A percentile compares a stretch with the other conserved stretches of the same genome.
phyloP scores from a whole-genome alignment of 2,888 invertebrate genomes.

The Diadromus collaris region DNA sequence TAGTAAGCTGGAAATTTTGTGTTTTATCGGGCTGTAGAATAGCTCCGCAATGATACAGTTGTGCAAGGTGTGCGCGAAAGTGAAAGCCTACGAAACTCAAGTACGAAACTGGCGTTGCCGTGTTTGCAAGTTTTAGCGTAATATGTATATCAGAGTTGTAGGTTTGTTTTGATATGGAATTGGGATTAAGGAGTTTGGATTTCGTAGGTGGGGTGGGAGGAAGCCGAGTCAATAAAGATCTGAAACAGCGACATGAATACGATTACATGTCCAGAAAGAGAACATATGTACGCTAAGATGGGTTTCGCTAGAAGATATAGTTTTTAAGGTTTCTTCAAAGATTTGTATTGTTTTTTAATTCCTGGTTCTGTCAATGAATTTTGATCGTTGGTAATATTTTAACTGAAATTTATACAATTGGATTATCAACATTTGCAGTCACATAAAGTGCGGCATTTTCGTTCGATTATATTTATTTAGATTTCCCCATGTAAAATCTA shows the following conservation, averaged over 20 bases:
- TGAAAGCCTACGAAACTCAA: constrained; percentile 59
- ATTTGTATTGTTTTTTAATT: background rate
- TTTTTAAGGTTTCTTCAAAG: background rate
- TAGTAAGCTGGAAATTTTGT: background rate
- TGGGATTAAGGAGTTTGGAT: background rate
- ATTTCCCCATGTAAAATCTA: background rate
- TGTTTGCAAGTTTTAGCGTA: constrained; percentile 45
- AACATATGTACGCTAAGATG: background rate
- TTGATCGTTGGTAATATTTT: background rate
- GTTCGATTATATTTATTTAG: background rate
- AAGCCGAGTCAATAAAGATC: background rate
- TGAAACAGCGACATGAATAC: background rate
- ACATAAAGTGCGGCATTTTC: too few species aligned
- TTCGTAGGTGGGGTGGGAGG: background rate
- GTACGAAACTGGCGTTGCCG: constrained; percentile 51
- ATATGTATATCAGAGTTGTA: constrained; percentile 30
- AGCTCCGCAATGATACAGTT: constrained; percentile 57
- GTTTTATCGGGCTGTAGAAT: constrained; percentile 45
- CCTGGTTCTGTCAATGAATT: background rate
- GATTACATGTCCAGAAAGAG: background rate
- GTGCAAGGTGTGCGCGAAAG: constrained; percentile 64
- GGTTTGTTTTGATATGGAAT: constrained; percentile 17
- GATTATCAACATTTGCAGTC: background rate
- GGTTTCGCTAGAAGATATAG: background rate
- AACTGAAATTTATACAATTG: background rate